Base-by-base conservation (phyloP, 2,113 vertebrate genomes). In the Cyrtonyx montezumae region DNA sequence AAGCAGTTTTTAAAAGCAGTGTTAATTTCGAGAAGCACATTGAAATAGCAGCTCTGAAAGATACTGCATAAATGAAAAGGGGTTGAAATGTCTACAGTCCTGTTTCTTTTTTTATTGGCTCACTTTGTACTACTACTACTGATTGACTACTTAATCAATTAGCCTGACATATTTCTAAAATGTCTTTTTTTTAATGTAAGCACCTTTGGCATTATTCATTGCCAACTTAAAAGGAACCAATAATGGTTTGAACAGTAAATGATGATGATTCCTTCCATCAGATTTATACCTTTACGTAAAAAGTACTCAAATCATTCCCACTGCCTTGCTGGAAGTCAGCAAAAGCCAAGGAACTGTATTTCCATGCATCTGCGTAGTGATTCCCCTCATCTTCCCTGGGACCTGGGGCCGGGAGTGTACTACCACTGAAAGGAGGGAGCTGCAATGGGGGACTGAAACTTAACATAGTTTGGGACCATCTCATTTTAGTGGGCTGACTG, bases 41-140 rank as follows among this genome's bases (percentile, higher is more conserved):
- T 91, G 73, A 90, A 94, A 74, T 68, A 84, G 34, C 77, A 93
- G 69, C 80, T 87, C 79, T 55, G 63, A 88, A 90, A 90, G 68
- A 76, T 48, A 80, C 26, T 84, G 43, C 42, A 62, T 26, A 84
- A 78, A 89, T 62, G 58, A 89, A 79, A 73, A 80, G 82, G 70
- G 21, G 79, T 15, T 26, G 58, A 89, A 49, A n/a, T 16, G 48
- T 16, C 69, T 76, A 85, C 37, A 40, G 53, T 40, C 75, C 48
- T 23, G 45, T 37, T 56, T 90, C 48, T 86, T 76, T 78, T 78
- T 77, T 86, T 43, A 58, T 28, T 90, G 74, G 32, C 18, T 40
- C 11, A 30, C 59, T 90, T 84, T 12, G 26, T 55, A 67, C 49
- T 4, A 53, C 63, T 55, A 74, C 56, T 45, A 40, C 61, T 28